Percentiles rank a stretch among this genome's conserved stretches.
Conservation (phyloP, 2,888 invertebrate genomes). For the Clanis bilineata region DNA sequence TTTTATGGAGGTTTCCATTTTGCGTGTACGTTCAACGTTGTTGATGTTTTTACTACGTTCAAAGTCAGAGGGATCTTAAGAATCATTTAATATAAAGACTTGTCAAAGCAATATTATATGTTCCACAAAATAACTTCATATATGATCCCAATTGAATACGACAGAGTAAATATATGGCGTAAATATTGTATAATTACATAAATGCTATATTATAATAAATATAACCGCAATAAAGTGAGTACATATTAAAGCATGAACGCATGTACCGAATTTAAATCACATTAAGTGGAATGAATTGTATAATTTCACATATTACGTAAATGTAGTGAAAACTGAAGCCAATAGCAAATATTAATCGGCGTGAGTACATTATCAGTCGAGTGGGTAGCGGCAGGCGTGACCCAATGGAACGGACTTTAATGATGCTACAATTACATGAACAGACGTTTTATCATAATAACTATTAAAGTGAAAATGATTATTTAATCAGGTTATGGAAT, state of each 20-base stretch:
- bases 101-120: neutral
- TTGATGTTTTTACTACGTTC: neutral
- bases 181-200: neutral
- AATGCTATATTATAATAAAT: neutral
- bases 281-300: neutral
- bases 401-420: neutral
- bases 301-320: neutral
- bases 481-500: neutral
- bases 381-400: neutral
- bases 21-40: neutral
- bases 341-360: neutral
- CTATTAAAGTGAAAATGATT: no score
- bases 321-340: neutral
- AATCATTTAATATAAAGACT: neutral
- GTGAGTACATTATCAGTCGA: neutral
- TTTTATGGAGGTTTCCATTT: neutral
- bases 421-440: neutral
- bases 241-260: neutral
- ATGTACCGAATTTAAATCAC: neutral
- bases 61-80: neutral
- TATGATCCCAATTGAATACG: neutral
- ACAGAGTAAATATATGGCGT: neutral
- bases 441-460: neutral
- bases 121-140: neutral
- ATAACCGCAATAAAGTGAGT: neutral